Evolutionary conservation across 1,140 invertebrate species (phyloP), one percentile per base, ranked within the genome.

Genomic region (Vollenhovia emeryi): DNA sequence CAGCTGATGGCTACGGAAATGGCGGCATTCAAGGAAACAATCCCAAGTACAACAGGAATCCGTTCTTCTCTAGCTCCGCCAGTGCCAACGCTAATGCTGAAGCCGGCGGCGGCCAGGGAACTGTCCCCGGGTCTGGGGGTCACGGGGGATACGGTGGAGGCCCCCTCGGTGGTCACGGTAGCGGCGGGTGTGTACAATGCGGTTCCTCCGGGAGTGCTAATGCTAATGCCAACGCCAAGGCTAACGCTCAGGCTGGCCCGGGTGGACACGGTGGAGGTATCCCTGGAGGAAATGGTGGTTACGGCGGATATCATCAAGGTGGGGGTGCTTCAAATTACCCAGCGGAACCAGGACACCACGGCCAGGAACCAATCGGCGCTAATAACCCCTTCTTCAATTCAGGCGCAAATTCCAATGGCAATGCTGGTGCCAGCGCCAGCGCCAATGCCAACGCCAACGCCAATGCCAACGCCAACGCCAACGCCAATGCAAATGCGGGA

Each of bases 401-500:
- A 2, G 48, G 40, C 27, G 60, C 64, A 33, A n/a, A 5, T 21
- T 50, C 48, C 13, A 62, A 36, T 15, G 57, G 30, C 18, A 87
- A 74, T 30, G 71, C 71, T 11, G 78, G 75, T 68, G 82, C 76
- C 40, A 83, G 69, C 55, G 87, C 89, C n/a, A n/a, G n/a, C n/a
- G n/a, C n/a, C n/a, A n/a, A n/a, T n/a, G n/a, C n/a, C n/a, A n/a
- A n/a, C n/a, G n/a, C n/a, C n/a, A n/a, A n/a, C n/a, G n/a, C n/a
- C n/a, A n/a, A n/a, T n/a, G n/a, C n/a, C n/a, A n/a, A n/a, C n/a
- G n/a, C n/a, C 15, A 87, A 85, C 57, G 75, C 80, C 33, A 82
- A 84, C 59, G 87, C 88, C 3, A 85, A 60, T 60, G 84, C 84
- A 7, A 91, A 90, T 21, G 87, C 84, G 11, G 84, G 33, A 11